A percentile compares a stretch with the other conserved stretches of the same genome.
Conservation (phyloP, 1,140 invertebrate species). For the Vanessa tameamea region DNA sequence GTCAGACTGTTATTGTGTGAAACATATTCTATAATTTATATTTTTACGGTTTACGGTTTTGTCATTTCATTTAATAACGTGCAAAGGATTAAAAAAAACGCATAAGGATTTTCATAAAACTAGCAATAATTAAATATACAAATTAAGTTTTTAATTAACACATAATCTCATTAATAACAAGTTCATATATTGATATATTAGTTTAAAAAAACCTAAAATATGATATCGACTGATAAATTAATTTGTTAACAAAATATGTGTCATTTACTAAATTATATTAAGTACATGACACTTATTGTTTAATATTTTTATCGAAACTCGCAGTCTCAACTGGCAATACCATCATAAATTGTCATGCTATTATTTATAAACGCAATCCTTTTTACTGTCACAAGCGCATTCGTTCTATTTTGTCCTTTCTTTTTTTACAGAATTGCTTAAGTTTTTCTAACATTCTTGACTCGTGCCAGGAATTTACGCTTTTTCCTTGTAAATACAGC, state of each 20-base stretch:
- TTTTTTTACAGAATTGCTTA: slow-evolving; percentile 1
- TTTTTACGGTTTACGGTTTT: not conserved
- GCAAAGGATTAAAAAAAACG: not conserved
- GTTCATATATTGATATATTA: too few relatives aligned
- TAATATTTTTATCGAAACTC: too few relatives aligned
- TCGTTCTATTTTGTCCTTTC: not conserved
- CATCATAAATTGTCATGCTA: not conserved
- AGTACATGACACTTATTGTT: too few relatives aligned
- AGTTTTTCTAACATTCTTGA: slow-evolving; percentile 58
- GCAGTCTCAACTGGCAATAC: too few relatives aligned
- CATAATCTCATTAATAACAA: not conserved
- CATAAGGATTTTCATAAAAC: not conserved
- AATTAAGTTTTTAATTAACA: not conserved
- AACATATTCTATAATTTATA: not conserved
- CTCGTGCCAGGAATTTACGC: slow-evolving; percentile 65
- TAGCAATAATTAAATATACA: not conserved
- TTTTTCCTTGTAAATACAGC: slow-evolving; percentile 40
- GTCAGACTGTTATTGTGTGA: not conserved
- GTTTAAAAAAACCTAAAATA: too few relatives aligned
- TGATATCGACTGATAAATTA: too few relatives aligned
- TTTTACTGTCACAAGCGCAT: slow-evolving; percentile 23
- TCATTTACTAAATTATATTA: too few relatives aligned
- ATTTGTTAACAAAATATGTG: too few relatives aligned
- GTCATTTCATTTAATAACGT: too few relatives aligned
- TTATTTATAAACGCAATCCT: slow-evolving; percentile 15